phyloP scores from a whole-genome alignment of 2,888 invertebrate species.

The Melieria omissa region DNA sequence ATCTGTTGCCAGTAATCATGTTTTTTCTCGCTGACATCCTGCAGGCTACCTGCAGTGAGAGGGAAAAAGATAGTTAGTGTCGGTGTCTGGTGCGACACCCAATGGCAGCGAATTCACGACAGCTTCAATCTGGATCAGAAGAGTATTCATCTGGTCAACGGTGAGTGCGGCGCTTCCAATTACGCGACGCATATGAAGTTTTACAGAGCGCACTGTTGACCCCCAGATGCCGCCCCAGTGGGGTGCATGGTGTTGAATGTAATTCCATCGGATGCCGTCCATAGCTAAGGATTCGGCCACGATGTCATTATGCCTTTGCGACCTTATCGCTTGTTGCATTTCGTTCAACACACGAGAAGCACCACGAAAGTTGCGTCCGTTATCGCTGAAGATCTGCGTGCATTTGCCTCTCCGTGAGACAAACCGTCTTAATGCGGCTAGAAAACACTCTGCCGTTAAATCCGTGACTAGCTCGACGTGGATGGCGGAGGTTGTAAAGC shows the following conservation, averaged over 20 bases:
- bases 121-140: conserved; percentile 3
- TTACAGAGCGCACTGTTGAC: conserved; percentile 38
- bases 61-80: conserved; percentile 35
- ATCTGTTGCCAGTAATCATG: conserved; percentile 38
- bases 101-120: conserved; percentile 1
- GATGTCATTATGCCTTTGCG: conserved; percentile 24
- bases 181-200: conserved; percentile 39
- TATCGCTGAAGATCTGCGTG: conserved; percentile 36
- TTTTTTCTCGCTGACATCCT: conserved; percentile 21
- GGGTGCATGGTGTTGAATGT: conserved; percentile 37
- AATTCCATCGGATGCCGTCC: conserved; percentile 41
- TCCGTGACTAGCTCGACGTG: conserved; percentile 28
- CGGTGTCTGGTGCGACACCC: conserved; percentile 32
- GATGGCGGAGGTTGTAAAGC: conserved; percentile 16
- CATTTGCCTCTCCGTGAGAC: conserved; percentile 36
- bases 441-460: conserved; percentile 37
- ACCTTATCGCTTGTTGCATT: conserved; percentile 33
- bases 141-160: not conserved
- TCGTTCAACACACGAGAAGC: conserved; percentile 35
- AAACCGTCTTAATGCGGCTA: conserved; percentile 38
- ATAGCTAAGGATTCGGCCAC: conserved; percentile 30
- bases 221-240: conserved; percentile 43
- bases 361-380: conserved; percentile 41
- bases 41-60: conserved; percentile 35
- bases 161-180: not conserved